A percentile compares a stretch with the other conserved stretches of the same genome.
phyloP scores from a whole-genome alignment of 1,140 invertebrate species.

The Dendrolimus punctatus region DNA sequence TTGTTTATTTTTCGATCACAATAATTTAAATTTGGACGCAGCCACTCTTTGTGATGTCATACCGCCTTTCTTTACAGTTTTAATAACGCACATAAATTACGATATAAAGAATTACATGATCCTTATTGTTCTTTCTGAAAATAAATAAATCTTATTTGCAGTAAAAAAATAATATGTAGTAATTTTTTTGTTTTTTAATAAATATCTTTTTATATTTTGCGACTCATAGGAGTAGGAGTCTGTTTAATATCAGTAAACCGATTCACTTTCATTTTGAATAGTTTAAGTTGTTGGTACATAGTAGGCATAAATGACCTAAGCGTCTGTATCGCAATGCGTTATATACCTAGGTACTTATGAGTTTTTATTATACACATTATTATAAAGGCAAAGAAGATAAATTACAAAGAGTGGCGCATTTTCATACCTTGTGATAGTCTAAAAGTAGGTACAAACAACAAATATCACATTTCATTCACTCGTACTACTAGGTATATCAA shows the following conservation, averaged over 20 bases:
- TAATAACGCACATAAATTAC: no score
- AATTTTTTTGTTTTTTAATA: slow-evolving; percentile 8
- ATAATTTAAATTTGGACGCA: slow-evolving; percentile 44
- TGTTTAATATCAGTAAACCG: no score
- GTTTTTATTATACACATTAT: no score
- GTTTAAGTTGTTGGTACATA: background rate
- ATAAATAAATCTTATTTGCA: background rate
- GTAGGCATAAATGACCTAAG: background rate
- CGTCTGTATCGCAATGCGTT: no score
- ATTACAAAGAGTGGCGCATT: slow-evolving; percentile 6
- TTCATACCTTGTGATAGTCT: slow-evolving; percentile 1
- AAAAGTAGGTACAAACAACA: background rate
- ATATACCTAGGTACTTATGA: no score
- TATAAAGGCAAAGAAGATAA: no score
- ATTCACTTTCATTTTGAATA: no score
- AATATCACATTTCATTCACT: slow-evolving; percentile 16
- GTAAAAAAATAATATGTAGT: slow-evolving; percentile 1
- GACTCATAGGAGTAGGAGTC: no score
- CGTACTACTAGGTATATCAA: slow-evolving; percentile 12
- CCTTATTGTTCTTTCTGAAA: no score
- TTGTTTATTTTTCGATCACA: slow-evolving; percentile 51
- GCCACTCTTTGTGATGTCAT: slow-evolving; percentile 20
- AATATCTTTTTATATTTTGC: slow-evolving; percentile 2
- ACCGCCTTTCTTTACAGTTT: no score
- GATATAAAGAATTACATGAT: no score